These are phyloP conservation scores for Tetragonula clypearis DNA, from an alignment of 1,140 invertebrate species.

Conservation along the genomic window DNA sequence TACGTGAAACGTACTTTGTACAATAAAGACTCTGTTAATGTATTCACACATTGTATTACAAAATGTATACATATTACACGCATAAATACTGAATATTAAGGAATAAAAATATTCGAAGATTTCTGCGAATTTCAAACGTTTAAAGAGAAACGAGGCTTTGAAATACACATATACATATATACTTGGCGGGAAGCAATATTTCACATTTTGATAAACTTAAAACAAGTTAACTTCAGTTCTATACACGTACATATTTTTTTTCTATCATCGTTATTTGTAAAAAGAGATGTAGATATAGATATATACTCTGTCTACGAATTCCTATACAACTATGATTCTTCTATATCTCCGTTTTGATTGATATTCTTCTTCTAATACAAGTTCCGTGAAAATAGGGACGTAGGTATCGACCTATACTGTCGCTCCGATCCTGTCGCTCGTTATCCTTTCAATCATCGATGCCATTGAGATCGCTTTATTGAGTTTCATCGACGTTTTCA, in stretches of 20 bases:
- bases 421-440: background rate
- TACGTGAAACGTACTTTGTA: no score
- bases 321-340: no score
- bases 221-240: background rate
- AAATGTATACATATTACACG: no score
- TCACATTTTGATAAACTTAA: background rate
- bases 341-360: background rate
- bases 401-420: background rate
- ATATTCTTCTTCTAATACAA: background rate
- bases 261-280: background rate
- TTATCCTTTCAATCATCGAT: conserved; percentile 7
- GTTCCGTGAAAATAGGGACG: background rate
- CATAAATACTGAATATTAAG: no score
- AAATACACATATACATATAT: no score
- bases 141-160: no score
- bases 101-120: no score
- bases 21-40: no score
- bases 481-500: conserved; percentile 24
- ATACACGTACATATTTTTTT: background rate
- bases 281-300: background rate
- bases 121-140: no score
- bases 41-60: no score
- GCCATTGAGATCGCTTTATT: conserved; percentile 36
- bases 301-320: no score
- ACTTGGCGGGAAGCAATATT: no score